Percentiles rank a stretch among this genome's conserved stretches.
These are phyloP conservation scores for Odocoileus virginianus DNA, from an alignment of 2,113 vertebrate genomes.

Conservation along the genomic window DNA sequence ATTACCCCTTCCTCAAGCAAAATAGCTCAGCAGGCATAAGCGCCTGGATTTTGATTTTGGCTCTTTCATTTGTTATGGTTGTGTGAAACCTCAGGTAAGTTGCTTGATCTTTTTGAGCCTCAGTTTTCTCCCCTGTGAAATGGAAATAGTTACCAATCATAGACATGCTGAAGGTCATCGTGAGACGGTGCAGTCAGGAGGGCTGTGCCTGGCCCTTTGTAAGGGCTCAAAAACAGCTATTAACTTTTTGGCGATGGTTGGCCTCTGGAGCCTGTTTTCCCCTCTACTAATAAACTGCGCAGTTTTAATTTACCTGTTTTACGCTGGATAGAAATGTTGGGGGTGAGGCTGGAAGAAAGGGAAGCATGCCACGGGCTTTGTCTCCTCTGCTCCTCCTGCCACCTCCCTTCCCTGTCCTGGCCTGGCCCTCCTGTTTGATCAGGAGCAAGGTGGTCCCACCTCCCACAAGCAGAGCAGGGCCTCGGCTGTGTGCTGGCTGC, in stretches of 20 bases:
- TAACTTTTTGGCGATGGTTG: not conserved
- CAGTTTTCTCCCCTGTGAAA: not conserved
- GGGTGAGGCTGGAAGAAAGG: not conserved
- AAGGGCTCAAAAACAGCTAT: not conserved
- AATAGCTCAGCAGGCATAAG: not conserved
- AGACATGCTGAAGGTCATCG: not conserved
- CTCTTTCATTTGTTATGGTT: not conserved
- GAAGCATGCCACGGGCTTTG: not conserved
- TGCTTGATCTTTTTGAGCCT: not conserved
- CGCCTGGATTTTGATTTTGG: not conserved
- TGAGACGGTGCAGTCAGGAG: not conserved
- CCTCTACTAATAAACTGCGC: not conserved
- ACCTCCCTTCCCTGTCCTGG: not conserved
- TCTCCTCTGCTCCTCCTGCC: not conserved
- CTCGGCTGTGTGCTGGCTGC: rapidly evolving
- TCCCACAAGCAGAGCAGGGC: not conserved
- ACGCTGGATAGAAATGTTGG: not conserved
- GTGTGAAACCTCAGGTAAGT: not conserved
- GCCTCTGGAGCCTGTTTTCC: not conserved
- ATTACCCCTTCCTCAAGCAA: not conserved
- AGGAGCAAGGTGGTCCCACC: too few relatives aligned
- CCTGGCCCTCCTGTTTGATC: not conserved
- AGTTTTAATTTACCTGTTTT: not conserved
- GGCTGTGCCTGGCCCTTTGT: not conserved
- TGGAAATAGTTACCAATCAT: not conserved